Evolutionary conservation across 2,113 vertebrate genomes (phyloP), one percentile per base, ranked within the genome.

Genomic region (Chunga burmeisteri): DNA sequence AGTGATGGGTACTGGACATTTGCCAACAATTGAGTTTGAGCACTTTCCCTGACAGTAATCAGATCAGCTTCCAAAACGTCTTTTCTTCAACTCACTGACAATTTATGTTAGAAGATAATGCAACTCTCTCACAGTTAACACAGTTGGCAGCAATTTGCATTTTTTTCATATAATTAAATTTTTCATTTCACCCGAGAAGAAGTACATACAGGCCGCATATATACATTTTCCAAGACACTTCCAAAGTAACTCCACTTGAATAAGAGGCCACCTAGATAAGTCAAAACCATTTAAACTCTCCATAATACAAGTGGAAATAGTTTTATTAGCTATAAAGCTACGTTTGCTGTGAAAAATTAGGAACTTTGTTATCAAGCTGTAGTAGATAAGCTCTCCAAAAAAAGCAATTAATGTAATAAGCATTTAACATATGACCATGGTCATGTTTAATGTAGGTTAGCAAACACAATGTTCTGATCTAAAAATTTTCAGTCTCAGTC

Each of bases 21-120:
- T 98, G 99, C 99, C 99, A 99, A 98, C 92, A 81, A 97, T 98
- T 98, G 98, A 98, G 98, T 96, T 97, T 98, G 98, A 98, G 98
- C 98, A 98, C 98, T 98, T 96, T 92, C 44, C 40, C 81, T 86
- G 92, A 97, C 80, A 92, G 96, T 97, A 97, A 98, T 98, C 97
- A 97, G 97, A 96, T 98, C 95, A 96, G 95, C 94, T 97, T 96
- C 93, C 74, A 96, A 97, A 97, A 97, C 59, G 93, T 94, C 93
- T 97, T 94, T 95, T 93, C 95, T 90, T 90, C 92, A 94, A 93
- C 86, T 97, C 93, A 77, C 94, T 32, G 42, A 96, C 96, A 96
- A 96, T 97, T 97, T 98, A 96, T 97, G 90, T 96, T 95, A 97
- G 89, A 95, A 96, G 92, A 97, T 96, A 98, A 97, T 94, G 93